Conservation (phyloP, 2,113 vertebrate genomes). For the Prietella phreatophila region DNA sequence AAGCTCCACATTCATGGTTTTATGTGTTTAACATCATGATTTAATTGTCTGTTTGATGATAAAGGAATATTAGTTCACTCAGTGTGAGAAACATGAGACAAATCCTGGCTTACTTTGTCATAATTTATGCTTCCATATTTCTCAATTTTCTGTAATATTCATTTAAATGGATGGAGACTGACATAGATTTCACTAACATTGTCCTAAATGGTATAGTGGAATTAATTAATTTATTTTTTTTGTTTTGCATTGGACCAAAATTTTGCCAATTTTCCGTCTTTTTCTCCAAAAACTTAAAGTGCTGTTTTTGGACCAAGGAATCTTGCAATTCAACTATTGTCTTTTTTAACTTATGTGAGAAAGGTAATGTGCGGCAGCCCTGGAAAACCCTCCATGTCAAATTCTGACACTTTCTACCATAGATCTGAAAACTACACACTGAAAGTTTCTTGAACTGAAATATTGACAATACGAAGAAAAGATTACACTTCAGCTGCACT, state of each 20-base stretch:
- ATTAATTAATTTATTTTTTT: too few relatives aligned
- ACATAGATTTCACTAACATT: neutral
- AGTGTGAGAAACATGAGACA: neutral
- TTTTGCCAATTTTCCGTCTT: neutral
- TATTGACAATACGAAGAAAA: neutral
- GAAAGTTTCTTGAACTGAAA: neutral
- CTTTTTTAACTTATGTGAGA: too few relatives aligned
- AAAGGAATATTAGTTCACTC: neutral
- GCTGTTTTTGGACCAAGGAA: too few relatives aligned
- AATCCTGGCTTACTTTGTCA: neutral
- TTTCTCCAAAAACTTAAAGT: neutral
- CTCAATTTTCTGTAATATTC: neutral
- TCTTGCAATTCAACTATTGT: too few relatives aligned
- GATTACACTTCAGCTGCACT: neutral
- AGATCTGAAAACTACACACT: neutral
- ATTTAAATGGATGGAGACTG: neutral
- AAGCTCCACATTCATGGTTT: neutral
- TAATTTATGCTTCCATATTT: neutral
- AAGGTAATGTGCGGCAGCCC: neutral
- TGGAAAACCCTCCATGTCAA: neutral
- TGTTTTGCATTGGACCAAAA: neutral
- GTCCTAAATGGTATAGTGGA: neutral
- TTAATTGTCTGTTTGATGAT: neutral
- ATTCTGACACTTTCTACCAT: neutral
- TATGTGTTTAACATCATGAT: neutral